Evolutionary conservation across 2,797 vertebrate genomes (phyloP).

Genomic region (Lepidocolaptes lacrymiger): DNA sequence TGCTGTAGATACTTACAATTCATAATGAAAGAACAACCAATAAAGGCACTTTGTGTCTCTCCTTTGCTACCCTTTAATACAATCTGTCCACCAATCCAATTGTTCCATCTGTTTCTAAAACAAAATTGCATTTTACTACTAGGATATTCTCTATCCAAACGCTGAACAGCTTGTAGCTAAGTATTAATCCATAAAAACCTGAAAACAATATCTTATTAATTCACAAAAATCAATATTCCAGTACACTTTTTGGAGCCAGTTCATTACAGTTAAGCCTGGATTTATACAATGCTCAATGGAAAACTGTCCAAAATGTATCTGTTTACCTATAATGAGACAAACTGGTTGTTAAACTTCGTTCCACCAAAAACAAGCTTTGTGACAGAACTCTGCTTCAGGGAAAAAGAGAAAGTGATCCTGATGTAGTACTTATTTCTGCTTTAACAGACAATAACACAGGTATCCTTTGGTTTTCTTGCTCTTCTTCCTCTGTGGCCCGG

Average conservation of each 20-base stretch:
- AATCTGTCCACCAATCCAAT: slow-evolving; percentile 11
- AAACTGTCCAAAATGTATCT: slow-evolving; percentile 16
- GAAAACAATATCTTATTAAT: slow-evolving; percentile 42
- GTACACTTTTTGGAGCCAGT: slow-evolving; percentile 3
- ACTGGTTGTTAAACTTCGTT: background rate
- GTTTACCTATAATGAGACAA: slow-evolving; percentile 4
- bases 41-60: slow-evolving; percentile 33
- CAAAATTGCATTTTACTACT: slow-evolving; percentile 28
- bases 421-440: background rate
- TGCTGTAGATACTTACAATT: background rate
- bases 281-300: background rate
- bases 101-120: slow-evolving; percentile 43
- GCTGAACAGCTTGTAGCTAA: slow-evolving; percentile 32
- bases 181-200: slow-evolving; percentile 59
- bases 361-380: background rate
- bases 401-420: background rate
- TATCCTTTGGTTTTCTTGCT: background rate
- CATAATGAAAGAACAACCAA: slow-evolving; percentile 44
- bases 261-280: slow-evolving; percentile 17
- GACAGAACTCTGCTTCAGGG: background rate
- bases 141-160: slow-evolving; percentile 21
- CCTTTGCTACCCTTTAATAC: background rate
- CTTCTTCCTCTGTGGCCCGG: background rate
- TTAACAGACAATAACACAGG: background rate
- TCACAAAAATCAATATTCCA: slow-evolving; percentile 47